A percentile compares a stretch with the other conserved stretches of the same genome.
Conservation (phyloP, 2,113 vertebrate genomes). For the Plotosus lineatus region DNA sequence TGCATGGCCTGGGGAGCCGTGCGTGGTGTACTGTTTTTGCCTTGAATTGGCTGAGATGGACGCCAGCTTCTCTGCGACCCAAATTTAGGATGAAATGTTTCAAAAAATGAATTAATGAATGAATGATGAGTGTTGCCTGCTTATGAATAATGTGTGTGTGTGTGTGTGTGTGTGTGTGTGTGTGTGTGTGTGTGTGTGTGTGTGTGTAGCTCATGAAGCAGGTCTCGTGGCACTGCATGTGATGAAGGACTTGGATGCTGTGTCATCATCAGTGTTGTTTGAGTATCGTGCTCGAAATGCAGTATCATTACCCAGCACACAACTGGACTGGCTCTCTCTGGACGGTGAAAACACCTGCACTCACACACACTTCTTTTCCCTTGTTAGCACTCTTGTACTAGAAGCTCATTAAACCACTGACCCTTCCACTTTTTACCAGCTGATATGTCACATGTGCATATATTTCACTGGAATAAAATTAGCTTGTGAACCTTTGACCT, state of each 20-base stretch:
- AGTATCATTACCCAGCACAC: conserved; percentile 81
- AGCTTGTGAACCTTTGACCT: not conserved
- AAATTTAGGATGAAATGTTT: too few relatives aligned
- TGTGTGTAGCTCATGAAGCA: conserved; percentile 80
- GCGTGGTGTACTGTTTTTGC: too few relatives aligned
- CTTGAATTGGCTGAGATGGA: too few relatives aligned
- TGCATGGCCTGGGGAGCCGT: too few relatives aligned
- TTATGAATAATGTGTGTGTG: too few relatives aligned
- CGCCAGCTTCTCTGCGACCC: too few relatives aligned
- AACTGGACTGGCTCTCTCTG: conserved; percentile 88
- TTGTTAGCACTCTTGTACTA: not conserved
- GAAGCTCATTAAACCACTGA: not conserved
- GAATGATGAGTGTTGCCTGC: not conserved
- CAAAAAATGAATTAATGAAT: too few relatives aligned
- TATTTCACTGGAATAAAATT: not conserved
- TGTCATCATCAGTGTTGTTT: conserved; percentile 83
- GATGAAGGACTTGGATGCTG: conserved; percentile 68
- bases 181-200: conserved; percentile 37
- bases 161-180: conserved; percentile 25
- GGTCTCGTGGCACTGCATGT: conserved; percentile 85
- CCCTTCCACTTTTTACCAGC: not conserved
- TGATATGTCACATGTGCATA: not conserved
- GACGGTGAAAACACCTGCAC: conserved; percentile 75
- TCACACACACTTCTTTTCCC: not conserved
- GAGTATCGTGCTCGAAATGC: conserved; percentile 84